Conservation (phyloP, 1,140 invertebrate species). For the Magallana angulata region DNA sequence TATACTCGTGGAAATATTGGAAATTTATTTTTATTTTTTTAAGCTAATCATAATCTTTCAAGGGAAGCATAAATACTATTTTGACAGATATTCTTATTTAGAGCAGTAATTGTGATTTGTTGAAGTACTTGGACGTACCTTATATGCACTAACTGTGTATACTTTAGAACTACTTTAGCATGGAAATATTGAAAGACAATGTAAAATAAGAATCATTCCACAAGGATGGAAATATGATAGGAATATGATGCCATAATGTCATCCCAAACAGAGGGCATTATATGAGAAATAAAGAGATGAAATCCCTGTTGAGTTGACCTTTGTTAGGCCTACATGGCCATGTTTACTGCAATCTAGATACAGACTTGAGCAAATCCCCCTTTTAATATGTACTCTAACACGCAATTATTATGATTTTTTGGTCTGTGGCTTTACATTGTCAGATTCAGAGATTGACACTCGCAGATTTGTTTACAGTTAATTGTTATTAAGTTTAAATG, state of each 20-base stretch:
- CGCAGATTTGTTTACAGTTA: background rate
- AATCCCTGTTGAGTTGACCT: background rate
- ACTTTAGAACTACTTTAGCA: too few relatives aligned
- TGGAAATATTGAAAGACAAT: too few relatives aligned
- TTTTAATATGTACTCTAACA: background rate
- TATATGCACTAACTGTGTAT: too few relatives aligned
- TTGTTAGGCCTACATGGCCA: background rate
- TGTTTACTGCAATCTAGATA: background rate
- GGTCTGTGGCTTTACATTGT: background rate
- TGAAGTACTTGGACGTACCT: too few relatives aligned
- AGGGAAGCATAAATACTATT: too few relatives aligned
- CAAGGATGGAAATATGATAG: too few relatives aligned
- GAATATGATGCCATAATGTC: too few relatives aligned
- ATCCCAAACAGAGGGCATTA: too few relatives aligned
- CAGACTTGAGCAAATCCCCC: background rate
- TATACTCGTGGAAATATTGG: constrained; percentile 7
- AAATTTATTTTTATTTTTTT: background rate
- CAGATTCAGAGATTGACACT: background rate
- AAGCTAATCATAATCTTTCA: too few relatives aligned
- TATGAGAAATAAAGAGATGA: background rate
- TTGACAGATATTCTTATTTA: too few relatives aligned
- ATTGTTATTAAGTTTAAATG: background rate
- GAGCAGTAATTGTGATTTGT: too few relatives aligned
- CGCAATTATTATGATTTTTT: background rate
- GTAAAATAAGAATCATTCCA: too few relatives aligned